Base-by-base conservation (phyloP, 1,140 invertebrate species). In the Eumeta japonica region DNA sequence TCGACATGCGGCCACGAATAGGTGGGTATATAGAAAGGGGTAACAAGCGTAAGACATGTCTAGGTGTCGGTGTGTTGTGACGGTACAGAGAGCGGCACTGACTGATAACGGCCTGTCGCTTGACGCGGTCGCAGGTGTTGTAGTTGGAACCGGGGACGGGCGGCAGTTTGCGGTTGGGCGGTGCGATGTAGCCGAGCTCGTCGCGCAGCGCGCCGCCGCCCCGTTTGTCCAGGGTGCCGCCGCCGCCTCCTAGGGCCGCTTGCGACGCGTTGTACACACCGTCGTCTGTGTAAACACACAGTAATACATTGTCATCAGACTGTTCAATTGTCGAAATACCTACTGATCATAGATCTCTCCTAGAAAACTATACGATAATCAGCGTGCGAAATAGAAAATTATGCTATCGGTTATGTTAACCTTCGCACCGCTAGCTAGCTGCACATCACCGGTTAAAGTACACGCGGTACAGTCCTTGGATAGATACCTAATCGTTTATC, bases 101-200 rank as follows among this genome's bases (percentile, higher is more conserved):
- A 89, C 88, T 89, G 83, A 90, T 88, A 48, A 87, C 85, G 77
- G 85, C 90, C 84, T 90, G 90, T 82, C 89, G 81, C 81, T 93
- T 93, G 77, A 93, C 91, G 53, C 90, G 82, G 79, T 93, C 90
- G 73, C 90, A 93, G 16, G 91, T 94, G 67, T 92, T 93, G 75
- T 93, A 93, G 71, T 92, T 92, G 11, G 89, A 91, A 39, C 90
- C 90, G 24, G 90, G 91, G 2, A 94, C 90, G 9, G 90, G 90
- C 5, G 90, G 91, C 28, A 93, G 78, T 72, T 94, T 93, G 42
- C 91, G 81, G 65, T 94, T 94, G 19, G 91, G 91, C 16, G 90
- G 91, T 0, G 91, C 90, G 60, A 94, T 93, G 72, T 94, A 94
- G 16, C 90, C 91, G 3, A 94, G 79, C 68, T 94, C 90, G 62